Evolutionary conservation across 2,888 invertebrate genomes (phyloP).

Genomic region (Ommatoiulus sabulosus): DNA sequence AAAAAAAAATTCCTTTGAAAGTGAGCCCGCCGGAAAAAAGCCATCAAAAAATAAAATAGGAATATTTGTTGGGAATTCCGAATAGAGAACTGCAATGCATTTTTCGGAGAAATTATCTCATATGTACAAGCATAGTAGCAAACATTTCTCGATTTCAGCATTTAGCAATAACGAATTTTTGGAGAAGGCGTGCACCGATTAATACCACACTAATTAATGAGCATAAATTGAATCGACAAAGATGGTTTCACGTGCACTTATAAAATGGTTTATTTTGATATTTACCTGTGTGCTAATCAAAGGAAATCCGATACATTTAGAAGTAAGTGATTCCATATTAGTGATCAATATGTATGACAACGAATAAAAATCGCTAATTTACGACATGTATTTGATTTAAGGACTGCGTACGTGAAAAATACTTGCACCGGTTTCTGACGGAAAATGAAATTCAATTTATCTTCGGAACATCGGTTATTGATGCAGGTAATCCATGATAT

Average conservation of each 20-base stretch:
- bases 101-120: background rate
- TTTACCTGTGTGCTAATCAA: background rate
- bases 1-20: background rate
- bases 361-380: background rate
- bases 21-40: background rate
- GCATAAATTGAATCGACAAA: background rate
- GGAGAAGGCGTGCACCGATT: background rate
- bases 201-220: background rate
- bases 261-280: background rate
- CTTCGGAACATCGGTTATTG: background rate
- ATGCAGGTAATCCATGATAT: background rate
- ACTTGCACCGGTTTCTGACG: background rate
- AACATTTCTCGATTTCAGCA: background rate
- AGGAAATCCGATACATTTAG: constrained; percentile 12
- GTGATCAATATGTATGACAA: background rate
- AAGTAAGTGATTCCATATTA: background rate
- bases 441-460: background rate
- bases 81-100: background rate
- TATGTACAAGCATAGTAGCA: background rate
- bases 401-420: background rate
- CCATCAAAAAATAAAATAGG: background rate
- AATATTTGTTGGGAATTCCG: background rate
- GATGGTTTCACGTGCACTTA: background rate
- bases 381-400: background rate
- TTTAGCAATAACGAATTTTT: background rate